A percentile compares a stretch with the other conserved stretches of the same genome.
These are phyloP conservation scores for Genyomyrus donnyi DNA, from an alignment of 2,113 vertebrate species.

Conservation along the genomic window DNA sequence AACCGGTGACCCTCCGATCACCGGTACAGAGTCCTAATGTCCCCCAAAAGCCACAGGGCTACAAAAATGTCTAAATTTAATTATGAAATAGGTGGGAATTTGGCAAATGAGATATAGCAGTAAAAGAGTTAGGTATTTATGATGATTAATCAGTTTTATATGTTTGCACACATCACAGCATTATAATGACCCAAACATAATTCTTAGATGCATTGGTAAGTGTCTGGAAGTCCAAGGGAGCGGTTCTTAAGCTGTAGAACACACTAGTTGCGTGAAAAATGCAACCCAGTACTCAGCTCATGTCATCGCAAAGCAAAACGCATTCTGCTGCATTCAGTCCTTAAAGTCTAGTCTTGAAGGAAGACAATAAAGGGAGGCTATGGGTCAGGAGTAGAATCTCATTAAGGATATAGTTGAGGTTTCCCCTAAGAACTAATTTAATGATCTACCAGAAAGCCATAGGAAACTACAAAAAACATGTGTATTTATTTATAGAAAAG, in stretches of 20 bases:
- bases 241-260: not conserved
- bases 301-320: not conserved
- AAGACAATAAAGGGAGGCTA: not conserved
- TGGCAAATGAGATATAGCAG: too few species aligned
- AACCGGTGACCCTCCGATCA: not conserved
- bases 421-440: not conserved
- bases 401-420: not conserved
- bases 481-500: not conserved
- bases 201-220: not conserved
- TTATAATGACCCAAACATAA: not conserved
- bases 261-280: not conserved
- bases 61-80: not conserved
- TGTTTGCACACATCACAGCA: not conserved
- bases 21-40: too few species aligned
- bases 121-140: too few species aligned
- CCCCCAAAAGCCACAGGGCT: not conserved
- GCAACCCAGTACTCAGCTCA: not conserved
- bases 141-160: too few species aligned
- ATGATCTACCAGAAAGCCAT: not conserved
- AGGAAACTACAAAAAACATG: not conserved
- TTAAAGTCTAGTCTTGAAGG: not conserved
- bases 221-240: not conserved
- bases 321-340: not conserved
- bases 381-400: not conserved
- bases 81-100: too few species aligned